Base-by-base conservation (phyloP, 2,888 invertebrate genomes). In the Brachyptera risi region DNA sequence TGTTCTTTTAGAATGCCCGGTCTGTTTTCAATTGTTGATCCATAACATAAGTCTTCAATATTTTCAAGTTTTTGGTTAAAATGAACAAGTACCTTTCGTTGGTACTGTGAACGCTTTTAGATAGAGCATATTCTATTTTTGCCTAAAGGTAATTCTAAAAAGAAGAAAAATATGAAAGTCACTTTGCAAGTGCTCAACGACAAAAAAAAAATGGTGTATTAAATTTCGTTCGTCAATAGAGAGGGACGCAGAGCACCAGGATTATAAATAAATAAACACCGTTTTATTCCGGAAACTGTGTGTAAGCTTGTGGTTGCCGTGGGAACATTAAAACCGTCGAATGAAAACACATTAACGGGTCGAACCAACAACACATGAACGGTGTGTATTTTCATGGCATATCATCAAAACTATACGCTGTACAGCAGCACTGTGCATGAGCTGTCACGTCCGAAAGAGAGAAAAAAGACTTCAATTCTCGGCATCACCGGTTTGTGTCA, bases 201-300 rank as follows among this genome's bases (percentile, higher is more conserved):
- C n/a, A n/a, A n/a, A n/a, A n/a, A n/a, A 35, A 54, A 35, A 37
- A 13, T 35, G 54, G 35, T 37, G 54, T 17, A 35, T 51, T 54
- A 19, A 19, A 37, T 54, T 54, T 23, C 54, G 19, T 37, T 17
- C 3, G 3, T 11, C 19, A 37, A 37, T 54, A 35, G 54, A 54
- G n/a, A n/a, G n/a, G 54, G 35, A 37, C 37, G 54, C 54, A 15
- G n/a, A 11, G 23, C 23, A 38, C 44, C n/a, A 3, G 31, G 15
- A 21, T 54, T 37, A 23, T 54, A 35, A 54, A 54, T 62, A 62
- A 62, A 62, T 59, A 62, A 49, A 59, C 59, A 42, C 19, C 17
- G 42, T 21, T n/a, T n/a, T 47, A 50, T 62, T 62, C 62, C 62
- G 62, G 62, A 62, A 62, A 59, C 61, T 58, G 59, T 59, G 58